phyloP scores from a whole-genome alignment of 64 coral and sea anemone species.

The Pocillopora verrucosa region DNA sequence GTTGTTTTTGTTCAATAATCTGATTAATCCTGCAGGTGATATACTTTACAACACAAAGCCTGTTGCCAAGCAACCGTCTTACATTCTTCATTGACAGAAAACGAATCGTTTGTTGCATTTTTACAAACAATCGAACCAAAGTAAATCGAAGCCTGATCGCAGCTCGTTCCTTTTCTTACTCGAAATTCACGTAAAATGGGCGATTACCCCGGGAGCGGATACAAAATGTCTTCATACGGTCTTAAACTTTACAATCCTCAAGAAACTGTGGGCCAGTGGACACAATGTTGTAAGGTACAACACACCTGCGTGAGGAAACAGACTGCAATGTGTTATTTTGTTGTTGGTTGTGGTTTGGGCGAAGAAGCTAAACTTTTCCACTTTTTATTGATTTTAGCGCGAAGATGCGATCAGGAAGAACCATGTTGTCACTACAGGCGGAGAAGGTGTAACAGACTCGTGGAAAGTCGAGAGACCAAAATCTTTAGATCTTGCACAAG shows the following conservation, averaged over 20 bases:
- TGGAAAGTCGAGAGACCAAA: conserved; percentile 87
- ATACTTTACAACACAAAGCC: conserved; percentile 3
- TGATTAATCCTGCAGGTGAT: conserved; percentile 9
- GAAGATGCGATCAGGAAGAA: conserved; percentile 72
- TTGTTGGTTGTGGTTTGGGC: not conserved
- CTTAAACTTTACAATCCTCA: conserved; percentile 71
- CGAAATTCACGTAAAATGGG: conserved; percentile 52
- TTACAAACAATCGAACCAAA: not conserved
- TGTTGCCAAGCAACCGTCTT: conserved; percentile 6
- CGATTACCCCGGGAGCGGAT: conserved; percentile 64
- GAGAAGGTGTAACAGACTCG: conserved; percentile 51
- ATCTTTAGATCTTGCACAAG: conserved; percentile 63
- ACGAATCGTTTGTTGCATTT: not conserved
- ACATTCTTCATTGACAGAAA: conserved; percentile 10
- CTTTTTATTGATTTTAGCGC: conserved; percentile 37
- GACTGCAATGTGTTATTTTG: not conserved
- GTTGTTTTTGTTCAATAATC: not conserved
- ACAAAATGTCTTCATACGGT: conserved; percentile 86
- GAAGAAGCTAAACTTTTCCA: not conserved
- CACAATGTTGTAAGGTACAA: conserved; percentile 68
- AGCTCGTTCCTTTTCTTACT: not conserved
- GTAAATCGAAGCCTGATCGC: not conserved
- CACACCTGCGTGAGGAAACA: not conserved
- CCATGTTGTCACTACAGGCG: conserved; percentile 75
- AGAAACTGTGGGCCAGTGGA: conserved; percentile 78